Evolutionary conservation across 2,888 invertebrate genomes (phyloP).

Genomic region (Oscheius sp.): DNA sequence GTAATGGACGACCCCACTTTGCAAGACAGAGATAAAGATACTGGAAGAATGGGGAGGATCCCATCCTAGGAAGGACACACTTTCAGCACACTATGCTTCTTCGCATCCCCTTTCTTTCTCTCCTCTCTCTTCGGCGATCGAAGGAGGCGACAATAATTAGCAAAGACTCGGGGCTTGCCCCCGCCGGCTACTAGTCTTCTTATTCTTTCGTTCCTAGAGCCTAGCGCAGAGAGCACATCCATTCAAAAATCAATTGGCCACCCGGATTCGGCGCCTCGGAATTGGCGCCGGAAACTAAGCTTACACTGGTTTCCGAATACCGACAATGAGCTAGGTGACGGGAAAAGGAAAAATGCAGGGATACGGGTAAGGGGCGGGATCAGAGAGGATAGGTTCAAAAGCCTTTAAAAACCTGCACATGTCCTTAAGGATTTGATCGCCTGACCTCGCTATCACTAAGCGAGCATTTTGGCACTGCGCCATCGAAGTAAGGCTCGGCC

Average conservation of each 20-base stretch:
- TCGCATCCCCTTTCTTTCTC: not conserved
- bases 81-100: not conserved
- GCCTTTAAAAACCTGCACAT: not conserved
- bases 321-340: not conserved
- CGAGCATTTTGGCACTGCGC: too few relatives aligned
- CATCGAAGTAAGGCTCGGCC: too few relatives aligned
- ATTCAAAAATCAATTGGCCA: conserved; percentile 36
- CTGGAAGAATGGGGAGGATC: not conserved
- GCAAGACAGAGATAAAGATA: not conserved
- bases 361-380: too few relatives aligned
- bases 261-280: conserved; percentile 31
- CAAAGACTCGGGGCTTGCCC: conserved; percentile 24
- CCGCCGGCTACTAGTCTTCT: not conserved
- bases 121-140: conserved; percentile 18
- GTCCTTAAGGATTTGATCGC: too few relatives aligned
- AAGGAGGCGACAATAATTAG: conserved; percentile 37
- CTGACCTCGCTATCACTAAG: too few relatives aligned
- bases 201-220: too few relatives aligned
- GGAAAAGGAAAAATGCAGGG: not conserved
- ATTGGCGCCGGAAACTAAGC: conserved; percentile 26
- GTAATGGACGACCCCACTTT: too few relatives aligned
- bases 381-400: not conserved
- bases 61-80: too few relatives aligned
- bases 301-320: not conserved
- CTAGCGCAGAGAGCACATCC: conserved; percentile 26